Percentiles rank a stretch among this genome's conserved stretches.
Evolutionary conservation across 1,140 invertebrate genomes (phyloP).

Genomic region (Pristionchus pacificus): DNA sequence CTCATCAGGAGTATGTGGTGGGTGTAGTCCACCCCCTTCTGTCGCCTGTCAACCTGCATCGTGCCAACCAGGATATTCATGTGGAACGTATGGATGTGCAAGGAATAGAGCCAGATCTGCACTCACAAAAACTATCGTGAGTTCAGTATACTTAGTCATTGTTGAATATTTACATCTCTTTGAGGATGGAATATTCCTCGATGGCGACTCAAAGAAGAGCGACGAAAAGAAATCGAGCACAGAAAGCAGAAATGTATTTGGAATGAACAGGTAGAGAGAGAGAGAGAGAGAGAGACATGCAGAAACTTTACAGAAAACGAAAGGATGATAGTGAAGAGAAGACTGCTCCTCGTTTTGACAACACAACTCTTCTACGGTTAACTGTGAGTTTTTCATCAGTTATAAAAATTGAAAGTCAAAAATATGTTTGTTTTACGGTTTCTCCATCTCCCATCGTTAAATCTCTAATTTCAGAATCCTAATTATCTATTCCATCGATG

Average conservation of each 20-base stretch:
- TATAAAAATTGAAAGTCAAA: not conserved
- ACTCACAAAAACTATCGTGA: conserved; percentile 20
- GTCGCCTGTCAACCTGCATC: conserved; percentile 8
- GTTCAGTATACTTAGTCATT: not conserved
- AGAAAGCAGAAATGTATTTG: not conserved
- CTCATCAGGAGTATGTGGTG: not conserved
- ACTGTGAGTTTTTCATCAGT: conserved; percentile 1
- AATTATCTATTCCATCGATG: conserved; percentile 29
- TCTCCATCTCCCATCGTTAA: not conserved
- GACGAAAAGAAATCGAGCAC: conserved; percentile 12
- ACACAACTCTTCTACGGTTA: conserved; percentile 4
- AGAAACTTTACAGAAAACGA: not conserved
- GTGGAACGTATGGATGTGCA: conserved; percentile 30
- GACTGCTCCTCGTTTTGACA: too few relatives aligned
- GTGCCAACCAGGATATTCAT: conserved; percentile 28
- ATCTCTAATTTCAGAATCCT: conserved; percentile 19
- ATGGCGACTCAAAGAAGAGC: conserved; percentile 13
- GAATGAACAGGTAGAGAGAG: not conserved
- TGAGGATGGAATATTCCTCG: conserved; percentile 23
- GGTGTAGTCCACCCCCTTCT: not conserved
- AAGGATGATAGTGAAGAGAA: not conserved
- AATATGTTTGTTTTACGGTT: conserved; percentile 9
- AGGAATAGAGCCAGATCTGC: conserved; percentile 16
- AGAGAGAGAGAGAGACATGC: too few relatives aligned
- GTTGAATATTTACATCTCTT: not conserved